Evolutionary conservation across 2,888 invertebrate genomes (phyloP), one percentile per base, ranked within the genome.

Genomic region (Tuberolachnus salignus): DNA sequence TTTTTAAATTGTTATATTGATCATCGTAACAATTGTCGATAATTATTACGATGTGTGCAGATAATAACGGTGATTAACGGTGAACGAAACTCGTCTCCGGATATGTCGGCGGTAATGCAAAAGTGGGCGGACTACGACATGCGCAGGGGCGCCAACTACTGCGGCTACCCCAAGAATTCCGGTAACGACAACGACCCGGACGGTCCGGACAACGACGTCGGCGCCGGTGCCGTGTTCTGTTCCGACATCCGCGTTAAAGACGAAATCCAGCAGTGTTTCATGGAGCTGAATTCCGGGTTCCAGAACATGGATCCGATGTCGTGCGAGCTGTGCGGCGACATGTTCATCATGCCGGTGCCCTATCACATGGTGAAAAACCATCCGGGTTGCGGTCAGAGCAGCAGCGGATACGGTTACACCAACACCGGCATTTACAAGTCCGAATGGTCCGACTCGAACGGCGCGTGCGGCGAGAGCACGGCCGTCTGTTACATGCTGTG

Each of bases 401-500:
- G 95, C 8, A 90, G 91, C 34, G 94, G 94, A 0, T 92, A 93
- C 85, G 98, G 97, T 0, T 98, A 96, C 87, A 97, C 97, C 86
- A 94, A 94, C 81, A 90, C 91, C 44, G 97, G 97, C 1, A 91
- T 90, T 83, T 97, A 93, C 86, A 93, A 93, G 84, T 91, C 92
- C 59, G 94, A 94, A 1, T 94, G 94, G 94, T 92, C 93, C 0
- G 95, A 94, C 3, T 92, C 92, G 84, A 95, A 95, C 84, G 95
- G 95, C 57, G 93, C 94, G 84, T 94, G 94, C 3, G 94, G 94
- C 42, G 89, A 92, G n/a, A n/a, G n/a, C n/a, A n/a, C n/a, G n/a
- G n/a, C n/a, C 49, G 92, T 94, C 19, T 96, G 96, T 94, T 98
- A 97, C 86, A 89, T 97, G 44, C 91, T 95, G 85, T 98, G 98